Evolutionary conservation across 2,113 vertebrate genomes (phyloP), one percentile per base, ranked within the genome.

Genomic region (Thalassoma bifasciatum): DNA sequence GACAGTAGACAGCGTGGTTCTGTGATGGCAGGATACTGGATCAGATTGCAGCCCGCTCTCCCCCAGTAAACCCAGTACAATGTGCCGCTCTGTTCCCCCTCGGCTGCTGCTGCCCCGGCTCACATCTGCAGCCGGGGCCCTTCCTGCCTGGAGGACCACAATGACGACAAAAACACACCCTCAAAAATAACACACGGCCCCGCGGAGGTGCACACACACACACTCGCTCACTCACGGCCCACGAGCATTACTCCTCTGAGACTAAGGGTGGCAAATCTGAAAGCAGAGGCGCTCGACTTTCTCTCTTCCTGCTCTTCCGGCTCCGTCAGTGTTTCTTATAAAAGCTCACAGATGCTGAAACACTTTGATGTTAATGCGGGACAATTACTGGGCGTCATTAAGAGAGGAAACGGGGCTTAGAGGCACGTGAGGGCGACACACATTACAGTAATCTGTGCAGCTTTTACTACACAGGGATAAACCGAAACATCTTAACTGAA

Each of bases 111-210:
- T 26, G 65, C 75, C 64, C 44, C 70, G 0, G 66, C 82, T 87
- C 81, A 86, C 86, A 83, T 86, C 85, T 90, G 85, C 82, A 86
- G 80, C 81, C 59, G 61, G 61, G 81, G 74, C 88, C 84, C 83
- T 91, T 90, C 89, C 88, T 90, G 86, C 90, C 87, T 77, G 67
- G 38, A 75, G 83, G 85, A 92, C 87, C 88, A 83, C 82, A 84
- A 85, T 78, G 80, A 84, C n/a, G 56, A 86, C 88, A 84, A 84
- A 85, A 81, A 88, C 50, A 88, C 88, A 82, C 83, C 83, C 88
- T 70, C 72, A 86, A 76, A 89, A 89, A 86, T 40, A 91, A 88
- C 86, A 90, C 42, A 37, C 66, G 0, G 46, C 51, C 47, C 72
- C 72, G 40, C 77, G 72, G 57, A 78, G 58, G 58, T 7, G 36